Percentiles rank a stretch among this genome's conserved stretches.
Evolutionary conservation across 2,113 vertebrate genomes (phyloP).

Genomic region (Enhydra lutris): DNA sequence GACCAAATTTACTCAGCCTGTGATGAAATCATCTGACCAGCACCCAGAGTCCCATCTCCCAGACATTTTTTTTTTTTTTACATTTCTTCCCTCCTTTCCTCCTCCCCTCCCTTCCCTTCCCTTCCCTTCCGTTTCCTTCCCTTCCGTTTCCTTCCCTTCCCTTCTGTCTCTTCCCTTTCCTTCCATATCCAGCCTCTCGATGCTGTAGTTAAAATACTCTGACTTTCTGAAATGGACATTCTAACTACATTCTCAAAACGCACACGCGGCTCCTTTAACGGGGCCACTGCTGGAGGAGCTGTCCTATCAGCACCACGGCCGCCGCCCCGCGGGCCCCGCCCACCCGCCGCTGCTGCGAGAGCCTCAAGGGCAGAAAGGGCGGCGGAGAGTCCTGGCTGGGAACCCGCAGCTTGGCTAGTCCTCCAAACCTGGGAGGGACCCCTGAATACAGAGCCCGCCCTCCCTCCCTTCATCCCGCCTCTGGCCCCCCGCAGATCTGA

Average conservation of each 20-base stretch:
- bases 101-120: background rate
- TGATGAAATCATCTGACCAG: no score
- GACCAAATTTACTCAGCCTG: background rate
- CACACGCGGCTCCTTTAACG: background rate
- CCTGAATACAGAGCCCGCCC: background rate
- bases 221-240: background rate
- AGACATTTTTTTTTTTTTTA: background rate
- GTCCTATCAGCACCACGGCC: slow-evolving; percentile 76
- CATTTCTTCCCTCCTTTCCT: no score
- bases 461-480: background rate
- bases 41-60: background rate
- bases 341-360: background rate
- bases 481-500: background rate
- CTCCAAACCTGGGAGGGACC: background rate
- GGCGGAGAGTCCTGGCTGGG: rapidly evolving
- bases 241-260: no score
- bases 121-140: no score
- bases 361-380: background rate
- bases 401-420: background rate
- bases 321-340: background rate
- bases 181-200: background rate
- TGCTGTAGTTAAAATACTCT: background rate
- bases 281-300: slow-evolving; percentile 68
- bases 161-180: background rate
- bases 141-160: background rate